Evolutionary conservation across 2,797 vertebrate species (phyloP).

Genomic region (Enteromius thamalakanensis): DNA sequence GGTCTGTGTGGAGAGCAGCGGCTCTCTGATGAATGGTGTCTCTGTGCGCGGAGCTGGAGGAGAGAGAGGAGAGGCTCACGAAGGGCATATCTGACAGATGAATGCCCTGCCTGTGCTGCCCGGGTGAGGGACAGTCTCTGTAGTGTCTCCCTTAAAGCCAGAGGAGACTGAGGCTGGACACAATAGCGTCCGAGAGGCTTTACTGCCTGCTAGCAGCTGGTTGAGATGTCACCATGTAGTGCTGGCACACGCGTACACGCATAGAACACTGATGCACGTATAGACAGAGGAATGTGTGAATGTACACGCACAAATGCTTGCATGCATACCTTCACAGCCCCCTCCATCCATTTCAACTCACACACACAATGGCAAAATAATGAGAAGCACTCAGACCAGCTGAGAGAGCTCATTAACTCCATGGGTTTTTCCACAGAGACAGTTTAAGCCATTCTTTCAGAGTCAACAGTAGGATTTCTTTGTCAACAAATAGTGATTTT

Average conservation of each 20-base stretch:
- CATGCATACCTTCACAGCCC: slow-evolving; percentile 29
- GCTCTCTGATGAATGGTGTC: slow-evolving; percentile 53
- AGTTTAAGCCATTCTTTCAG: slow-evolving; percentile 39
- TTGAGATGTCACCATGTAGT: slow-evolving; percentile 55
- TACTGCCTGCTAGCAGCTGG: slow-evolving; percentile 59
- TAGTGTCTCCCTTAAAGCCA: slow-evolving; percentile 52
- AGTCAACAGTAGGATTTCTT: not conserved
- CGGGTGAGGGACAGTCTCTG: slow-evolving; percentile 46
- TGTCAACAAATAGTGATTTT: not conserved
- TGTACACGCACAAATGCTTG: not conserved
- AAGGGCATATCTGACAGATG: slow-evolving; percentile 52
- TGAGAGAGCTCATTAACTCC: slow-evolving; percentile 56
- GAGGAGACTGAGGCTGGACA: slow-evolving; percentile 46
- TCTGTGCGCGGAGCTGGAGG: slow-evolving; percentile 50
- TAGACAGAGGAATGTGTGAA: slow-evolving; percentile 23
- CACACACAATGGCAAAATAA: slow-evolving; percentile 54
- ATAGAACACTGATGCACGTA: slow-evolving; percentile 22
- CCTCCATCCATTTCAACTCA: slow-evolving; percentile 26
- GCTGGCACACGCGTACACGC: slow-evolving; percentile 35
- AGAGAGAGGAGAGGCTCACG: slow-evolving; percentile 49
- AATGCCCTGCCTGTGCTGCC: slow-evolving; percentile 58
- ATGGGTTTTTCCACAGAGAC: slow-evolving; percentile 40
- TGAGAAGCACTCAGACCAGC: slow-evolving; percentile 52
- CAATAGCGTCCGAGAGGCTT: slow-evolving; percentile 59
- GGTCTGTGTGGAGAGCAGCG: slow-evolving; percentile 47